Evolutionary conservation across 2,888 invertebrate genomes (phyloP).

Genomic region (Heliconius charithonia): DNA sequence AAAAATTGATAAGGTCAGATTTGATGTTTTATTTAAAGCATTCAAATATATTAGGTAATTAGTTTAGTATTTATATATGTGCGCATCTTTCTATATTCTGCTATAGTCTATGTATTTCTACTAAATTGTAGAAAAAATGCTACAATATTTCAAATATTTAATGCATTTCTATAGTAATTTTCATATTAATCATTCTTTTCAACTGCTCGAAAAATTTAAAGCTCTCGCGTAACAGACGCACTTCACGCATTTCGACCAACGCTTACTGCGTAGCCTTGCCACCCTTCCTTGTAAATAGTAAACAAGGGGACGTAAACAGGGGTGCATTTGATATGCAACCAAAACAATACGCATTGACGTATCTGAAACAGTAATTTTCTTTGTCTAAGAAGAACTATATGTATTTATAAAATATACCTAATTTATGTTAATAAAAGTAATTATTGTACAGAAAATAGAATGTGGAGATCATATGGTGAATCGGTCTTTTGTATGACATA

Average conservation of each 20-base stretch:
- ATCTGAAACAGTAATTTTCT: slow-evolving; percentile 25
- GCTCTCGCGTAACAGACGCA: slow-evolving; percentile 6
- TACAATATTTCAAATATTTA: background rate
- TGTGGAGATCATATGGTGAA: background rate
- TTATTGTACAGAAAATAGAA: background rate
- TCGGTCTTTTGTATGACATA: background rate
- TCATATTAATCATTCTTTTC: background rate
- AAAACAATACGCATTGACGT: slow-evolving; percentile 44
- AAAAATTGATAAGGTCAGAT: too few species aligned
- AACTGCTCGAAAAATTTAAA: slow-evolving; percentile 6
- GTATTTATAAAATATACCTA: background rate
- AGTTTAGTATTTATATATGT: too few species aligned
- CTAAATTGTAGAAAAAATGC: too few species aligned
- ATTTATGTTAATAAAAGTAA: background rate
- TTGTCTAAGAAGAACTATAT: slow-evolving; percentile 6
- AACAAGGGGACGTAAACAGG: slow-evolving; percentile 59
- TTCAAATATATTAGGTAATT: too few species aligned
- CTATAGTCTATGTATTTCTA: too few species aligned
- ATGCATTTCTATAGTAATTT: background rate
- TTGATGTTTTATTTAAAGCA: too few species aligned
- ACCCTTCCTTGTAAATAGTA: slow-evolving; percentile 50
- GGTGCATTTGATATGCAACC: slow-evolving; percentile 53
- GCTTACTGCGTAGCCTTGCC: slow-evolving; percentile 23
- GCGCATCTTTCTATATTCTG: too few species aligned
- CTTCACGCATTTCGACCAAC: slow-evolving; percentile 25